Percentiles rank a stretch among this genome's conserved stretches.
These are phyloP conservation scores for Hucho hucho DNA, from an alignment of 2,113 vertebrate species.

Conservation along the genomic window DNA sequence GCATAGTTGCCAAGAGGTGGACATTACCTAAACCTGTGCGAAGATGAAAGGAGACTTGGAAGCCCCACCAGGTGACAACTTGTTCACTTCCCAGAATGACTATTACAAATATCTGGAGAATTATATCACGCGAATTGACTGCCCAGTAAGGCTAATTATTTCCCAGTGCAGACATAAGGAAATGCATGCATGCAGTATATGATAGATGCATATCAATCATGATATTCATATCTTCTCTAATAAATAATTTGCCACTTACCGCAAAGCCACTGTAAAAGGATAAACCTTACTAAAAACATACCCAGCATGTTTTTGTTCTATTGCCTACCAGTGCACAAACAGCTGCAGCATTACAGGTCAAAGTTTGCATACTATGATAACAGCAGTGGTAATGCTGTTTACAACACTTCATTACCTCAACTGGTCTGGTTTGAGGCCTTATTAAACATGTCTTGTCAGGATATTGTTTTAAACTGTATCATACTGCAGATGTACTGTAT, in stretches of 20 bases:
- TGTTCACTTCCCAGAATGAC: constrained; percentile 34
- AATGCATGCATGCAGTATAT: neutral
- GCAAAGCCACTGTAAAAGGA: neutral
- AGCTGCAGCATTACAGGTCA: neutral
- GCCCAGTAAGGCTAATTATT: neutral
- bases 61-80: constrained; percentile 46
- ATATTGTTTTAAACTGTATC: neutral
- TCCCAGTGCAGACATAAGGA: neutral
- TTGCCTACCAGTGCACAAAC: neutral
- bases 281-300: neutral
- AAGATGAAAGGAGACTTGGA: constrained; percentile 16
- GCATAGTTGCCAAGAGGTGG: neutral
- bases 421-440: neutral
- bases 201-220: neutral
- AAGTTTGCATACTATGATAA: neutral
- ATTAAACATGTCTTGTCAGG: neutral
- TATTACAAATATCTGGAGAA: constrained; percentile 50
- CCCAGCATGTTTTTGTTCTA: neutral
- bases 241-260: neutral
- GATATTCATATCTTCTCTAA: neutral
- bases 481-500: too few relatives aligned
- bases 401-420: neutral
- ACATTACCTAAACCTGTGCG: neutral
- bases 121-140: constrained; percentile 31
- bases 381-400: neutral